Evolutionary conservation across 2,113 vertebrate species (phyloP).

Genomic region (Himantopus leucocephalus): DNA sequence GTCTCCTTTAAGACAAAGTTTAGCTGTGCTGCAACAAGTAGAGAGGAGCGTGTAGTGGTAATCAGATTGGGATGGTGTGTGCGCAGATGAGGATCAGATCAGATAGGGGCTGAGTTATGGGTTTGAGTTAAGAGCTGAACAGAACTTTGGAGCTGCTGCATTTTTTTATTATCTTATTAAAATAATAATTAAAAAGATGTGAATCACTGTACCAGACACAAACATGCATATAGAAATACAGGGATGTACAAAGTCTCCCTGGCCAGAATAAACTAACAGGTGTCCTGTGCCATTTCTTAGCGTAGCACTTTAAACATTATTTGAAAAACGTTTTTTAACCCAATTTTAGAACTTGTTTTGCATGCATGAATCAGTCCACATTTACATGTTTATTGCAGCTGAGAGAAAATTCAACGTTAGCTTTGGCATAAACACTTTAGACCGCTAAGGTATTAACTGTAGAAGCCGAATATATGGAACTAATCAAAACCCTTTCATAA

Average conservation of each 20-base stretch:
- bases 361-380: neutral
- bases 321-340: neutral
- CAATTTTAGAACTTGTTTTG: constrained; percentile 22
- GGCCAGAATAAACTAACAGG: neutral
- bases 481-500: constrained; percentile 47
- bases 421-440: neutral
- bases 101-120: neutral
- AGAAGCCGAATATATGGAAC: constrained; percentile 28
- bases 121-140: neutral
- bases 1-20: neutral
- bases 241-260: neutral
- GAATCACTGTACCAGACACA: neutral
- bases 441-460: constrained; percentile 16
- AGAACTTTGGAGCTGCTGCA: neutral
- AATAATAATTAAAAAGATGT: neutral
- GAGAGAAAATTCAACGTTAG: neutral
- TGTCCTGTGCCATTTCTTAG: neutral
- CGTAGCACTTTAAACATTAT: neutral
- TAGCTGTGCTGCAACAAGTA: neutral
- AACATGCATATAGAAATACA: neutral
- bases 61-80: neutral
- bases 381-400: constrained; percentile 41
- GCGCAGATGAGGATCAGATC: neutral
- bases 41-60: neutral
- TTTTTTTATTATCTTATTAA: neutral